Conservation (phyloP, 2,797 vertebrate genomes). For the Sebastes nivosus region DNA sequence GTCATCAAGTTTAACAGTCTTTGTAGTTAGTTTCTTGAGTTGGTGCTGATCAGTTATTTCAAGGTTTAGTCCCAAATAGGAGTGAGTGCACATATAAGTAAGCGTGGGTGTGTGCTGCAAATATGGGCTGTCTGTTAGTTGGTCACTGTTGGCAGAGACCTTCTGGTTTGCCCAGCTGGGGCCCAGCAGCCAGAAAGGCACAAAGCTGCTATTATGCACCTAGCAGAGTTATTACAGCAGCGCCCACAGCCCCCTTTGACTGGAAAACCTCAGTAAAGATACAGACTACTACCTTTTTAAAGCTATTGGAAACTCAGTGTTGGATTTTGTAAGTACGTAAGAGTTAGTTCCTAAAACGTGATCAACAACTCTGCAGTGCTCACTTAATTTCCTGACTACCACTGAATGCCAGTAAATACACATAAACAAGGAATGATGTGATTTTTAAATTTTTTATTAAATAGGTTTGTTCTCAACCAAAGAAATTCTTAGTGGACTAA, state of each 20-base stretch:
- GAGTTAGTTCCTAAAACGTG: neutral
- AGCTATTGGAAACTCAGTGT: neutral
- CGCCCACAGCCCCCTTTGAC: conserved; percentile 29
- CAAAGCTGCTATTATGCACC: conserved; percentile 82
- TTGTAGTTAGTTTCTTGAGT: neutral
- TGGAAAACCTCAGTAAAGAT: conserved; percentile 22
- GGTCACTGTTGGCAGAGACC: conserved; percentile 60
- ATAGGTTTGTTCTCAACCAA: no score
- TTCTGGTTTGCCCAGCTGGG: conserved; percentile 67
- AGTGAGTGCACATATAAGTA: conserved; percentile 15
- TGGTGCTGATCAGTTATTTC: neutral
- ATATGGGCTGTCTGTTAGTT: conserved; percentile 52
- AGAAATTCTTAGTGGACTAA: no score
- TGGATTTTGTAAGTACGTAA: neutral
- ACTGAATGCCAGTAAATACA: neutral
- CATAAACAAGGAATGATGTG: neutral
- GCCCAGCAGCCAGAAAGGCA: conserved; percentile 71
- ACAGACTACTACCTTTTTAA: conserved; percentile 16
- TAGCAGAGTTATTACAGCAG: conserved; percentile 63
- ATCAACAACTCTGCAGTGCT: neutral
- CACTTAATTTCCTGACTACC: neutral
- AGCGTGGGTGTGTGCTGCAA: conserved; percentile 41
- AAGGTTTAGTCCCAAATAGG: neutral
- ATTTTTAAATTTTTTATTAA: neutral
- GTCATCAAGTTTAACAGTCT: neutral